Evolutionary conservation across 2,113 vertebrate species (phyloP), one percentile per base, ranked within the genome.

Genomic region (Nesogale talazaci): DNA sequence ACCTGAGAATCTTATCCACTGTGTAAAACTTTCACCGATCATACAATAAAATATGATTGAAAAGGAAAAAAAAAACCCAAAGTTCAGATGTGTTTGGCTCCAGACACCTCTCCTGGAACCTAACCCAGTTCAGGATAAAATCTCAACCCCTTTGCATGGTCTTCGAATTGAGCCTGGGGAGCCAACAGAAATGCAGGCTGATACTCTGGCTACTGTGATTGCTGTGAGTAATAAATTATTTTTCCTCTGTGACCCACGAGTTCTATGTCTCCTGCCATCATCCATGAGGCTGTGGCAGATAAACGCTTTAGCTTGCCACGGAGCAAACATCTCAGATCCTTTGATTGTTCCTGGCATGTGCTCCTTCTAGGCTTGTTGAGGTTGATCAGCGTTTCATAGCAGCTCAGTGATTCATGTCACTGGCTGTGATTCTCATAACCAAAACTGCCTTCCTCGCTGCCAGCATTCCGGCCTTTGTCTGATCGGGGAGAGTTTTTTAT

Each of bases 381-480:
- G 27, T 59, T 61, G 16, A n/a, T 22, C 56, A 79, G 25, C 14
- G 38, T 12, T 19, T 87, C 31, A 3, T 36, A 75, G 22, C 7
- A 9, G 23, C 34, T 20, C 29, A 89, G 4, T 1, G 2, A 59
- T 40, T 72, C 46, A 12, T 6, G 34, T 12, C 40, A n/a, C 36
- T 65, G 56, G 52, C 38, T 52, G 23, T 87, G 86, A 38, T 70
- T 92, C 81, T 91, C 38, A 14, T 72, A 77, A 81, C 72, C n/a
- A 61, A 85, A 89, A 75, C 12, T 79, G 94, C 25, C 83, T 69
- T 79, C 92, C 40, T 94, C 82, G 88, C 85, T 70, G 29, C 61
- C 20, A 52, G 38, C 27, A 88, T 95, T 82, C 86, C 81, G 46
- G 42, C 90, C 65, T 63, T 0, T 95, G 38, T 78, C 34, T 86